Percentiles rank a stretch among this genome's conserved stretches.
These are phyloP conservation scores for Apaloderma vittatum DNA, from an alignment of 2,113 vertebrate genomes.

Conservation along the genomic window DNA sequence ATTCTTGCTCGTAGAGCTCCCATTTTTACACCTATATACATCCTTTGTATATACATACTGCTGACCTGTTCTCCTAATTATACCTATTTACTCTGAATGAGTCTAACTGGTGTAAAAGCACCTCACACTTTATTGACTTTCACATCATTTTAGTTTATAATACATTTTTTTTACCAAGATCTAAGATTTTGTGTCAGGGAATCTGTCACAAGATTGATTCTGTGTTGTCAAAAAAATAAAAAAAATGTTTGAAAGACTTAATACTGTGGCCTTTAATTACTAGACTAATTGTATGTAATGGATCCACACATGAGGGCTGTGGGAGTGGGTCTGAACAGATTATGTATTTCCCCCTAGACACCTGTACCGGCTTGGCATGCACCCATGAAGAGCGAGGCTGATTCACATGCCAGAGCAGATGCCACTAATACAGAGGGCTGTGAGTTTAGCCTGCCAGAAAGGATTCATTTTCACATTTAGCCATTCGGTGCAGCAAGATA, in stretches of 20 bases:
- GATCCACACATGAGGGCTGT: not conserved
- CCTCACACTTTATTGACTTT: not conserved
- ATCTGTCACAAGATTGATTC: slow-evolving; percentile 23
- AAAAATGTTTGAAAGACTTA: not conserved
- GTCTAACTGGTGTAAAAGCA: not conserved
- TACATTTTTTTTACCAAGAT: not conserved
- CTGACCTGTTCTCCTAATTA: not conserved
- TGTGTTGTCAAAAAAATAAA: not conserved
- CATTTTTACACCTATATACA: not conserved
- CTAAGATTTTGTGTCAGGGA: not conserved
- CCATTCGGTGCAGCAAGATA: slow-evolving; percentile 48
- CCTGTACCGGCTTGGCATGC: not conserved
- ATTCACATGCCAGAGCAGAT: slow-evolving; percentile 33
- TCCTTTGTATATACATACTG: not conserved
- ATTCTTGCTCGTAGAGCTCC: not conserved
- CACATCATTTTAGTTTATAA: not conserved
- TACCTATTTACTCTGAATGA: not conserved
- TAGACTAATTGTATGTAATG: slow-evolving; percentile 42
- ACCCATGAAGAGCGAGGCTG: not conserved
- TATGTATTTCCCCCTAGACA: not conserved
- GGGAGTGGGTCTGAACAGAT: slow-evolving; percentile 12
- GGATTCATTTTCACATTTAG: slow-evolving; percentile 46
- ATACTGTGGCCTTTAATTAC: slow-evolving; percentile 38
- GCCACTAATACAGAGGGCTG: not conserved
- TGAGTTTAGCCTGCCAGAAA: slow-evolving; percentile 45